phyloP scores from a whole-genome alignment of 1,140 invertebrate species.

The Pogonomyrmex californicus region DNA sequence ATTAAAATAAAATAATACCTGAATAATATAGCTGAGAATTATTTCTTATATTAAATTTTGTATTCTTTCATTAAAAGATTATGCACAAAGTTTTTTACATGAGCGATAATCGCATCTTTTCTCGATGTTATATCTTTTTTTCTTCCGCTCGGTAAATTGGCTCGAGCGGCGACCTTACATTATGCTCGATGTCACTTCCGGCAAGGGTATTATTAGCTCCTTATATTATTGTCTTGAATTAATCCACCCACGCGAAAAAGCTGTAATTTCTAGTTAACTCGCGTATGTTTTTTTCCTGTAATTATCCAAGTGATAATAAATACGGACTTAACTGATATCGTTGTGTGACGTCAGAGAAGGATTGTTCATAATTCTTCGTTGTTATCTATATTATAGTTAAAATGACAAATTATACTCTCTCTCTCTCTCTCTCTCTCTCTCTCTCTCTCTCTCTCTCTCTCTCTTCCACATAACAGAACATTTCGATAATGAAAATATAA shows the following conservation, averaged over 20 bases:
- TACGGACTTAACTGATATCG: constrained; percentile 14
- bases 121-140: background rate
- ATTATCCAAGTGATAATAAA: constrained; percentile 30
- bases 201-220: constrained; percentile 40
- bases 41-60: background rate
- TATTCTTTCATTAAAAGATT: constrained; percentile 3
- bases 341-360: background rate
- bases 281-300: background rate
- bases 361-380: background rate
- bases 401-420: background rate
- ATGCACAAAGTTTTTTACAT: background rate
- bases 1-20: too few relatives aligned
- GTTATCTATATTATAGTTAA: background rate
- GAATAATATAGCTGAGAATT: background rate
- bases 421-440: too few relatives aligned
- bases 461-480: background rate
- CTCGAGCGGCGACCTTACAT: constrained; percentile 15
- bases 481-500: background rate
- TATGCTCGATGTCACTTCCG: constrained; percentile 1
- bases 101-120: background rate
- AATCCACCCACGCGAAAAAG: constrained; percentile 34
- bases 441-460: too few relatives aligned
- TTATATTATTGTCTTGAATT: constrained; percentile 43
- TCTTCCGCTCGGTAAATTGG: background rate
- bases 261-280: constrained; percentile 47